Percentiles rank a stretch among this genome's conserved stretches.
Evolutionary conservation across 1,140 invertebrate species (phyloP).

Genomic region (Pogonomyrmex barbatus): DNA sequence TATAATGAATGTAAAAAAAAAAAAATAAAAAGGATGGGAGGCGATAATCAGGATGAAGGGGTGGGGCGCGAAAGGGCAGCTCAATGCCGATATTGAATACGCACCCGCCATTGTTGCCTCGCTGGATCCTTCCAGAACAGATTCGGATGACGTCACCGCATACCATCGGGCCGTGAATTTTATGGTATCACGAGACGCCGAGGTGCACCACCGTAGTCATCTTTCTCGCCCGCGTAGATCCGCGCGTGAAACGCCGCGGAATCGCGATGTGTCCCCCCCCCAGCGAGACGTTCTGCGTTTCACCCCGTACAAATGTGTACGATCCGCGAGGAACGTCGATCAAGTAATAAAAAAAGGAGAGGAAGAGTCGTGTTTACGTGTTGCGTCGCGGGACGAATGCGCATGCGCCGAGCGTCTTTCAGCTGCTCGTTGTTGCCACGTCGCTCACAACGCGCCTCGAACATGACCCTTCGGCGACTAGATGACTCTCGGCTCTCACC

Average conservation of each 20-base stretch:
- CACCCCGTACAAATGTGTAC: conserved; percentile 21
- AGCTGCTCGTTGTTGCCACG: background rate
- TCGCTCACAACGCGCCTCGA: background rate
- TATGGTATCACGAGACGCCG: conserved; percentile 59
- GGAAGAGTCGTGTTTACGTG: conserved; percentile 80
- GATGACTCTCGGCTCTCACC: background rate
- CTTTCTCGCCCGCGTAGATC: conserved; percentile 45
- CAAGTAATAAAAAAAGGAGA: conserved; percentile 69
- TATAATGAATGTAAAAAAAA: conserved; percentile 1
- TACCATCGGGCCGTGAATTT: conserved; percentile 67
- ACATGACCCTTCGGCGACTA: background rate
- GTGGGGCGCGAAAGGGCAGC: background rate
- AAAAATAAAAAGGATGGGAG: no score
- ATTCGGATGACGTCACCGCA: conserved; percentile 84
- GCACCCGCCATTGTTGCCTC: conserved; percentile 84
- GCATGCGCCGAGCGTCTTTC: conserved; percentile 73
- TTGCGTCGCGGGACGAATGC: conserved; percentile 69
- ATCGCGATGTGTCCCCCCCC: conserved; percentile 12
- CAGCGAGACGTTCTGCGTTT: conserved; percentile 24
- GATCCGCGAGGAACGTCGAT: conserved; percentile 51
- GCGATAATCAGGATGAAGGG: background rate
- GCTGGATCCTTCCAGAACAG: conserved; percentile 83
- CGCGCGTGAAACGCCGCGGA: conserved; percentile 63
- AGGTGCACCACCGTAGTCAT: conserved; percentile 36
- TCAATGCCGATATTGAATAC: conserved; percentile 72